Conservation (phyloP, 2,888 invertebrate genomes). For the Molorchus minor region DNA sequence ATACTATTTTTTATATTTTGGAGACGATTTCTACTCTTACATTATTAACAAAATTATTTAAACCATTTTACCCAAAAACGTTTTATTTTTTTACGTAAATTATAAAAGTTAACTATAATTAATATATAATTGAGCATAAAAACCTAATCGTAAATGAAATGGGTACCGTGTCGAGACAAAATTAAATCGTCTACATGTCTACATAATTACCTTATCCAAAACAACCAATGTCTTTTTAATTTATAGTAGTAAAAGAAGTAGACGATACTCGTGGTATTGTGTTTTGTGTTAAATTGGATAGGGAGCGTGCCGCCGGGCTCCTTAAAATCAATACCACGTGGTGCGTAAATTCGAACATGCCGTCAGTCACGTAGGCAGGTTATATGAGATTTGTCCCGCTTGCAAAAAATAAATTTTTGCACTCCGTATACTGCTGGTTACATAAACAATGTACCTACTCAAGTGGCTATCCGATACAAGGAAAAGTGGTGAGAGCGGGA, state of each 20-base stretch:
- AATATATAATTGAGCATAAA: too few relatives aligned
- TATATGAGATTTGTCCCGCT: slow-evolving; percentile 27
- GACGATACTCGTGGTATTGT: not conserved
- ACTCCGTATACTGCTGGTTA: slow-evolving; percentile 4
- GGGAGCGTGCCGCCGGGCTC: slow-evolving; percentile 9
- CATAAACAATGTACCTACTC: not conserved
- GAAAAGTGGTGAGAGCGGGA: not conserved
- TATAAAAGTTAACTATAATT: too few relatives aligned
- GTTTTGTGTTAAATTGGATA: slow-evolving; percentile 6
- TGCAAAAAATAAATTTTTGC: slow-evolving; percentile 23
- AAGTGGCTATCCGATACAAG: not conserved
- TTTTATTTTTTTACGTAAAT: too few relatives aligned
- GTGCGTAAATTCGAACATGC: slow-evolving; percentile 38
- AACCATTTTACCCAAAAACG: too few relatives aligned
- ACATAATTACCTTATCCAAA: too few relatives aligned
- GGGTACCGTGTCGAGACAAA: too few relatives aligned
- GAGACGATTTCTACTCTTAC: too few relatives aligned
- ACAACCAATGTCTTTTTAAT: slow-evolving; percentile 13
- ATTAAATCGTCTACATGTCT: too few relatives aligned
- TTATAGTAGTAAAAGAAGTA: slow-evolving; percentile 1
- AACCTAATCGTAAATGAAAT: too few relatives aligned
- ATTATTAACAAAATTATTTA: too few relatives aligned
- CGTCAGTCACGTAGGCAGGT: slow-evolving; percentile 49
- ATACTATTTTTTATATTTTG: too few relatives aligned
- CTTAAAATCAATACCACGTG: slow-evolving; percentile 36